These are phyloP conservation scores for Scolanthus callimorphus DNA, from an alignment of 92 coral and sea anemone genomes.

Conservation along the genomic window DNA sequence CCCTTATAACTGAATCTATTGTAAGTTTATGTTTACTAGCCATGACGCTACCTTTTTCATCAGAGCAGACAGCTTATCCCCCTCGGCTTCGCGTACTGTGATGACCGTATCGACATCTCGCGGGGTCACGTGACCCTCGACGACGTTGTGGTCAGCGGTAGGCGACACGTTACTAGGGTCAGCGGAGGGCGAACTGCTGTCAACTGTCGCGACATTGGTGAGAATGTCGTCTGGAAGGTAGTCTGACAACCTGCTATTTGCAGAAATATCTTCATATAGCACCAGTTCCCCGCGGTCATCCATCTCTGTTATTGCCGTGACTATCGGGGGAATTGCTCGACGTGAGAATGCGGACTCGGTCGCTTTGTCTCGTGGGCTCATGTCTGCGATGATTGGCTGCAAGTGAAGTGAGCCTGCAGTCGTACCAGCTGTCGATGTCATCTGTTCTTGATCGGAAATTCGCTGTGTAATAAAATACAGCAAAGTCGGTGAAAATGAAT, in stretches of 20 bases:
- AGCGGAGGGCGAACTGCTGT: background rate
- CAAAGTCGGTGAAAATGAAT: no score
- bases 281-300: no score
- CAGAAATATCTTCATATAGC: no score
- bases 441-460: no score
- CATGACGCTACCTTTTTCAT: background rate
- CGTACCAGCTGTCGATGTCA: no score
- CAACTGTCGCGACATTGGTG: background rate
- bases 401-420: background rate
- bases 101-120: background rate
- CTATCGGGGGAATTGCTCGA: background rate
- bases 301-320: no score
- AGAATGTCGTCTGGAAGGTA: background rate
- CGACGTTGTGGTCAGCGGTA: background rate
- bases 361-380: background rate
- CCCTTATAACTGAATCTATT: no score
- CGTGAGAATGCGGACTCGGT: background rate
- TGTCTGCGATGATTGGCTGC: background rate
- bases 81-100: background rate
- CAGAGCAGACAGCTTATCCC: background rate
- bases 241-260: background rate
- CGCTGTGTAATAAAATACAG: no score
- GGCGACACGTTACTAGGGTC: background rate
- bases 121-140: background rate
- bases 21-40: no score